A percentile compares a stretch with the other conserved stretches of the same genome.
Conservation (phyloP, 2,888 invertebrate genomes). For the Graphium colonna region DNA sequence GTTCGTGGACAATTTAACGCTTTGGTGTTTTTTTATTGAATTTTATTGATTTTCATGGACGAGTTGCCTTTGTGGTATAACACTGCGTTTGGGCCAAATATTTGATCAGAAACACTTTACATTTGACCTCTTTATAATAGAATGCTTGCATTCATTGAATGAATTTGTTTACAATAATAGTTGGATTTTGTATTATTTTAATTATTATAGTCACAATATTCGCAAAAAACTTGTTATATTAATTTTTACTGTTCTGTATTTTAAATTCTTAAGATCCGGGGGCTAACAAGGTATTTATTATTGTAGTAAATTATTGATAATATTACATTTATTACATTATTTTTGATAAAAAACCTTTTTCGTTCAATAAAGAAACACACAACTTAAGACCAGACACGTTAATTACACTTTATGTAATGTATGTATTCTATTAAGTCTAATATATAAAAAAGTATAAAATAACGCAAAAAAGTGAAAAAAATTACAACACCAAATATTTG, state of each 20-base stretch:
- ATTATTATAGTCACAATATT: not conserved
- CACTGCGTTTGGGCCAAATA: not conserved
- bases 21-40: constrained; percentile 8
- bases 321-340: no score
- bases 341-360: no score
- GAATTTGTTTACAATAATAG: not conserved
- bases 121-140: not conserved
- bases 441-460: no score
- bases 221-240: not conserved
- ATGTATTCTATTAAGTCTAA: no score
- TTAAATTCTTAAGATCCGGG: not conserved
- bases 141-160: not conserved
- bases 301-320: no score
- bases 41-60: constrained; percentile 4
- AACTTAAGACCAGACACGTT: no score
- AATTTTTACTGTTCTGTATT: not conserved
- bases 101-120: not conserved
- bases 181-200: not conserved
- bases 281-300: not conserved
- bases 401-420: no score
- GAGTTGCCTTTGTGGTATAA: not conserved
- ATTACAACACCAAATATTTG: no score
- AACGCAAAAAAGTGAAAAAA: no score
- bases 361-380: no score
- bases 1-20: not conserved